Evolutionary conservation across 2,888 invertebrate species (phyloP).

Genomic region (Melanostoma scalare): DNA sequence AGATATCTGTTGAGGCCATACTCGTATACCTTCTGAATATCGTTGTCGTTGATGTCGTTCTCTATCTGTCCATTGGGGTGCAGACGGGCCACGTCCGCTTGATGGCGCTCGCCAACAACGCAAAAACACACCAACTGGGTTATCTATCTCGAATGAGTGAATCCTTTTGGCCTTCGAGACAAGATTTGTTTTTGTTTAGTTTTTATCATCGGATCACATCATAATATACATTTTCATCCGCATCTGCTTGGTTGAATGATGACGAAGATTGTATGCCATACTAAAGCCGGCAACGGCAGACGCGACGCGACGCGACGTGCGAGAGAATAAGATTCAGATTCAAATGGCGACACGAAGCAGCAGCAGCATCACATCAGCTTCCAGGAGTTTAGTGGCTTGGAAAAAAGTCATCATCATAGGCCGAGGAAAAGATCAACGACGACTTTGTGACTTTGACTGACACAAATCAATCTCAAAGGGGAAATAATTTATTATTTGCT

Average conservation of each 20-base stretch:
- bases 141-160: conserved; percentile 31
- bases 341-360: conserved; percentile 60
- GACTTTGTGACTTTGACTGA: conserved; percentile 67
- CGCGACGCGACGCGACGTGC: conserved; percentile 2
- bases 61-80: conserved; percentile 57
- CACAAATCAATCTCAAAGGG: conserved; percentile 66
- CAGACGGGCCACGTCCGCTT: conserved; percentile 22
- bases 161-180: conserved; percentile 14
- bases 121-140: conserved; percentile 52
- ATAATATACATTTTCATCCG: conserved; percentile 66
- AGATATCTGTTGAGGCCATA: conserved; percentile 59
- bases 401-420: conserved; percentile 51
- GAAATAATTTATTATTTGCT: conserved; percentile 66
- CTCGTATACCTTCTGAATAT: conserved; percentile 53
- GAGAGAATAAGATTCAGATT: conserved; percentile 55
- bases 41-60: conserved; percentile 46
- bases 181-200: conserved; percentile 46
- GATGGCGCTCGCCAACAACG: conserved; percentile 22
- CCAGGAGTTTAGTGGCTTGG: conserved; percentile 1
- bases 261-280: not conserved
- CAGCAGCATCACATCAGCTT: conserved; percentile 12
- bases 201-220: conserved; percentile 68
- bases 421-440: conserved; percentile 40
- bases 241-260: conserved; percentile 49
- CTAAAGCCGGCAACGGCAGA: conserved; percentile 11